Evolutionary conservation across 1,140 invertebrate species (phyloP).

Genomic region (Odontomachus brunneus): DNA sequence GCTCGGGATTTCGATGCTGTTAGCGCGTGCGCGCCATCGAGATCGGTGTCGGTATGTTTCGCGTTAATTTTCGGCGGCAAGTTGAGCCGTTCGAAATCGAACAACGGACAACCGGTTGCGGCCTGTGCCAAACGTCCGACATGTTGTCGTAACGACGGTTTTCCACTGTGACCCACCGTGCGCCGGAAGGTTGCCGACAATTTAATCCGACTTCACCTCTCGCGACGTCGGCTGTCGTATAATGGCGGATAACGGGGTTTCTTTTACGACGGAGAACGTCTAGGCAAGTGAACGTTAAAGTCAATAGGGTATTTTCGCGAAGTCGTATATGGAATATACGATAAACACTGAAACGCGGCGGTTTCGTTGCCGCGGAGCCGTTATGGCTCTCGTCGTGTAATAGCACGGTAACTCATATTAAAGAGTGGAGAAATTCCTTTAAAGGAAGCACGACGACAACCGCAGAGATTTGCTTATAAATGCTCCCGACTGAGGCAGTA

Average conservation of each 20-base stretch:
- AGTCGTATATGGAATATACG: not conserved
- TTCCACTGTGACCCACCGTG: not conserved
- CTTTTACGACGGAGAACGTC: not conserved
- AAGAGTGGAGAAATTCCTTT: too few relatives aligned
- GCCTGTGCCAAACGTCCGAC: slow-evolving; percentile 29
- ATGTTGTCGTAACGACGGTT: slow-evolving; percentile 56
- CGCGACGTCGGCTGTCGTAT: not conserved
- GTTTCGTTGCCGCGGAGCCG: not conserved
- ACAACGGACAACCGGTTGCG: slow-evolving; percentile 37
- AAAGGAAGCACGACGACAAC: too few relatives aligned
- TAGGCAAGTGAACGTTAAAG: not conserved
- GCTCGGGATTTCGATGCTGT: slow-evolving; percentile 26
- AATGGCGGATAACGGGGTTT: slow-evolving; percentile 2
- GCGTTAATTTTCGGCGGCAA: slow-evolving; percentile 42
- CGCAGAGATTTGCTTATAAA: too few relatives aligned
- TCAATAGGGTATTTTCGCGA: not conserved
- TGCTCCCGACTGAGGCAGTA: too few relatives aligned
- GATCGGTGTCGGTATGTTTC: slow-evolving; percentile 22
- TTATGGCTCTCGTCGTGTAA: not conserved
- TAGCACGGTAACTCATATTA: too few relatives aligned
- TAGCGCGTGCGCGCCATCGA: slow-evolving; percentile 3
- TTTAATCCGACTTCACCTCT: slow-evolving; percentile 12
- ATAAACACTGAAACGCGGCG: not conserved
- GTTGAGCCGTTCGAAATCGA: slow-evolving; percentile 46
- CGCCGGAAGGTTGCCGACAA: not conserved